Conservation (phyloP, 2,888 invertebrate species). For the Standfussiana lucernea region DNA sequence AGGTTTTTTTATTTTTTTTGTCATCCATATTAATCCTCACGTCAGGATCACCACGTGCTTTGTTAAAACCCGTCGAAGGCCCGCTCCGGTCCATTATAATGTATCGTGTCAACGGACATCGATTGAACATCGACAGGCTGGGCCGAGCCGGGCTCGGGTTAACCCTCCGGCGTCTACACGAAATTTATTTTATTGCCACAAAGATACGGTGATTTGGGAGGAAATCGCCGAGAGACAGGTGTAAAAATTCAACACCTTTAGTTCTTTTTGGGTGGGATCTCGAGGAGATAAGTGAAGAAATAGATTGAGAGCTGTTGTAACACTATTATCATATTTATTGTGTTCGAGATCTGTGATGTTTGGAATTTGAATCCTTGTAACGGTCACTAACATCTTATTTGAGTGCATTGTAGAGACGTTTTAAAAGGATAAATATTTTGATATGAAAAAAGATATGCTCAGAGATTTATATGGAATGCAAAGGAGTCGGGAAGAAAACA, state of each 20-base stretch:
- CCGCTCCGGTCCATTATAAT: slow-evolving; percentile 88
- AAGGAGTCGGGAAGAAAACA: slow-evolving; percentile 79
- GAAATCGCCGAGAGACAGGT: slow-evolving; percentile 90
- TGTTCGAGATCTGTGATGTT: slow-evolving; percentile 79
- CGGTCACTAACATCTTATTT: slow-evolving; percentile 78
- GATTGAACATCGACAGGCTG: slow-evolving; percentile 89
- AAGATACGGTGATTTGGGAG: slow-evolving; percentile 89
- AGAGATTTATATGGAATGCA: slow-evolving; percentile 83
- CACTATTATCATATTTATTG: slow-evolving; percentile 85
- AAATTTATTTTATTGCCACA: slow-evolving; percentile 90
- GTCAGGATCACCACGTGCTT: slow-evolving; percentile 90
- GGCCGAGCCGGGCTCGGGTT: slow-evolving; percentile 79
- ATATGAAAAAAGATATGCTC: slow-evolving; percentile 81
- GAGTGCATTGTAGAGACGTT: slow-evolving; percentile 69
- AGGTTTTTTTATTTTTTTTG: slow-evolving; percentile 81
- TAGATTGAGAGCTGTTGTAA: slow-evolving; percentile 87
- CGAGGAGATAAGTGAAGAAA: slow-evolving; percentile 85
- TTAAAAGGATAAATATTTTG: slow-evolving; percentile 79
- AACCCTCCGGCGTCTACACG: slow-evolving; percentile 89
- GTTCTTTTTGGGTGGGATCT: slow-evolving; percentile 83
- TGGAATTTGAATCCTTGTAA: slow-evolving; percentile 80
- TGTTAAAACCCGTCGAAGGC: slow-evolving; percentile 88
- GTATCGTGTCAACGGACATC: slow-evolving; percentile 90
- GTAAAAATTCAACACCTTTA: slow-evolving; percentile 90
- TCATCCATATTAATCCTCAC: slow-evolving; percentile 89